Conservation (phyloP, 2,888 invertebrate genomes). For the Ryuthela nishihirai region DNA sequence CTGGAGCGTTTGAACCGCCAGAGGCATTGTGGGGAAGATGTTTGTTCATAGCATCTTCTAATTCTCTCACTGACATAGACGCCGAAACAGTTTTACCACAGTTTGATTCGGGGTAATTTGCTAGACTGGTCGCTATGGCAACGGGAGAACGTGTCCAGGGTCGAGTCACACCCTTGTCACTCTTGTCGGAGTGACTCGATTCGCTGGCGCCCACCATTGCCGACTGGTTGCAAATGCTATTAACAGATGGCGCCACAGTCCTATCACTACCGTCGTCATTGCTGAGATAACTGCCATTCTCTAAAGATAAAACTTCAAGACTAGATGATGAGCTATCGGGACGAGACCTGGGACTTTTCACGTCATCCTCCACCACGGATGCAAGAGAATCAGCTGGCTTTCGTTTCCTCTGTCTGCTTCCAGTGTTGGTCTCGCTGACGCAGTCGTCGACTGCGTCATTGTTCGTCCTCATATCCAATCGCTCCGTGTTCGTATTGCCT, state of each 20-base stretch:
- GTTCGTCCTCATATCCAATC: neutral
- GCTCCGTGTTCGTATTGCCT: neutral
- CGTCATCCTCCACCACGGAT: neutral
- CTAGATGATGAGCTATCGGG: slow-evolving; percentile 22
- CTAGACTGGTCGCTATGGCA: neutral
- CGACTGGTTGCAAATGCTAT: neutral
- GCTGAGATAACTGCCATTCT: slow-evolving; percentile 7
- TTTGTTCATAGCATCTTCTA: slow-evolving; percentile 95
- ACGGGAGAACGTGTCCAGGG: slow-evolving; percentile 35
- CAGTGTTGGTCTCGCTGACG: too few relatives aligned
- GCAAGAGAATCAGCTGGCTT: neutral
- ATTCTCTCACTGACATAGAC: slow-evolving; percentile 75
- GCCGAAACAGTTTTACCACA: neutral
- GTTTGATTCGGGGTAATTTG: neutral
- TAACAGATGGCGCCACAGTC: slow-evolving; percentile 6
- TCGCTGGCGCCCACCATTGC: neutral
- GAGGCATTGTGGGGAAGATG: slow-evolving; percentile 59
- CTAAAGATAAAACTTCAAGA: slow-evolving; percentile 20
- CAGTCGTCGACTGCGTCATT: too few relatives aligned
- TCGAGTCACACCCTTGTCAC: slow-evolving; percentile 20
- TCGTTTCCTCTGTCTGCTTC: neutral
- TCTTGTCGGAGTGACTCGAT: slow-evolving; percentile 1
- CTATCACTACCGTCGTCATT: slow-evolving; percentile 14
- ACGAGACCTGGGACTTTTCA: slow-evolving; percentile 13
- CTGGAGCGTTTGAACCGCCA: neutral